Percentiles rank a stretch among this genome's conserved stretches.
Evolutionary conservation across 2,888 invertebrate species (phyloP).

Genomic region (Agrilus cyanescens): DNA sequence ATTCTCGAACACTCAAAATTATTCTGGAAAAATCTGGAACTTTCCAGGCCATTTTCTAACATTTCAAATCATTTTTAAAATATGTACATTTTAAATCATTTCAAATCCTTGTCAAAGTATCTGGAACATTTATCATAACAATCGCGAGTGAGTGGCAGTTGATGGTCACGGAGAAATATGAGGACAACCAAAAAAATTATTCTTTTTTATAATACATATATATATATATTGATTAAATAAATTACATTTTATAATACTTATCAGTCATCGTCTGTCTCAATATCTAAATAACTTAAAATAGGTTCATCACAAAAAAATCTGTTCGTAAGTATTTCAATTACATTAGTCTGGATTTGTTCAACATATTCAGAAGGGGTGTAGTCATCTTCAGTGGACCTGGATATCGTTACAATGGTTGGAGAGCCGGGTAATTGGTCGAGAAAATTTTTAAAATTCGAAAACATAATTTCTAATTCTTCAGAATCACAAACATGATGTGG

Average conservation of each 20-base stretch:
- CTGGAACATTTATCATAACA: no score
- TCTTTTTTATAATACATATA: no score
- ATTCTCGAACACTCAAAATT: no score
- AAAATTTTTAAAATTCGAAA: slow-evolving; percentile 48
- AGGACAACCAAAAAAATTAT: no score
- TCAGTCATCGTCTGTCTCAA: slow-evolving; percentile 12
- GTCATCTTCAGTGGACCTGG: slow-evolving; percentile 77
- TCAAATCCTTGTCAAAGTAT: no score
- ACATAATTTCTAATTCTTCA: slow-evolving; percentile 51
- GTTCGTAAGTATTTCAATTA: slow-evolving; percentile 45
- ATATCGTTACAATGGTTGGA: slow-evolving; percentile 66
- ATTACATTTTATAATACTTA: not conserved
- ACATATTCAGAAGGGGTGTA: slow-evolving; percentile 81
- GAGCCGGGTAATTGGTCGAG: slow-evolving; percentile 45
- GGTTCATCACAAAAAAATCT: slow-evolving; percentile 42
- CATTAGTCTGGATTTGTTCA: slow-evolving; percentile 60
- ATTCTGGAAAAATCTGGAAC: no score
- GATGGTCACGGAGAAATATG: no score
- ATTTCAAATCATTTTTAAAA: no score
- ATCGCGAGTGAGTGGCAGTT: no score
- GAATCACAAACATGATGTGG: slow-evolving; percentile 71
- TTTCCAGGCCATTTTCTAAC: no score
- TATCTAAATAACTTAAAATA: slow-evolving; percentile 35
- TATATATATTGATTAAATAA: no score
- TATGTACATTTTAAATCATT: no score